phyloP scores from a whole-genome alignment of 2,113 vertebrate species.

The Seriola dumerili region DNA sequence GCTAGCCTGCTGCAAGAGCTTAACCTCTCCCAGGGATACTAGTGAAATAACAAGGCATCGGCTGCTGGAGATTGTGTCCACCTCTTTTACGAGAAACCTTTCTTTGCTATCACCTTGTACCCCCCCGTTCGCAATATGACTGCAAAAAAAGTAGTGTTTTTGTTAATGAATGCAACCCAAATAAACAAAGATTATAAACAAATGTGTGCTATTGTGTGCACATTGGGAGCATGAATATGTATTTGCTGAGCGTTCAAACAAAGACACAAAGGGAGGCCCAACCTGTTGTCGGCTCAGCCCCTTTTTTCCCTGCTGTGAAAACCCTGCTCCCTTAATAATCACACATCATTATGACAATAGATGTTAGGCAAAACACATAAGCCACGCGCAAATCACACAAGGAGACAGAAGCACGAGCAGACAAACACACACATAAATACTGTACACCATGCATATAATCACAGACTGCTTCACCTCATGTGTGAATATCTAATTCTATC shows the following conservation, averaged over 20 bases:
- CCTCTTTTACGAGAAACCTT: conserved; percentile 34
- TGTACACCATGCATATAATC: conserved; percentile 41
- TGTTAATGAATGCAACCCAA: conserved; percentile 71
- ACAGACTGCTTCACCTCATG: conserved; percentile 25
- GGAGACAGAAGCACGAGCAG: conserved; percentile 41
- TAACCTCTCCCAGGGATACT: conserved; percentile 65
- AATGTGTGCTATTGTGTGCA: conserved; percentile 65
- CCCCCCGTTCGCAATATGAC: conserved; percentile 33
- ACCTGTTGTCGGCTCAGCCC: conserved; percentile 77
- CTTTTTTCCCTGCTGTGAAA: conserved; percentile 74
- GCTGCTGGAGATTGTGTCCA: conserved; percentile 49
- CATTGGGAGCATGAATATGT: conserved; percentile 78
- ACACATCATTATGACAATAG: conserved; percentile 77
- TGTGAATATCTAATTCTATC: conserved; percentile 19
- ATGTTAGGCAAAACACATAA: conserved; percentile 75
- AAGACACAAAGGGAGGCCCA: conserved; percentile 78
- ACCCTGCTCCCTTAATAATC: conserved; percentile 77
- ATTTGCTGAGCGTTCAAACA: conserved; percentile 76
- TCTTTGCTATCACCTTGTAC: conserved; percentile 34
- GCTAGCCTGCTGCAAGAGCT: conserved; percentile 64
- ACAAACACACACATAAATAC: conserved; percentile 59
- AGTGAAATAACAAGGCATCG: conserved; percentile 69
- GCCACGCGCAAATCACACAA: conserved; percentile 42
- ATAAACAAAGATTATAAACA: conserved; percentile 72
- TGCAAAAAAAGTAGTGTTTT: conserved; percentile 4